Percentiles rank a stretch among this genome's conserved stretches.
Evolutionary conservation across 2,888 invertebrate species (phyloP).

Genomic region (Pimpla rufipes): DNA sequence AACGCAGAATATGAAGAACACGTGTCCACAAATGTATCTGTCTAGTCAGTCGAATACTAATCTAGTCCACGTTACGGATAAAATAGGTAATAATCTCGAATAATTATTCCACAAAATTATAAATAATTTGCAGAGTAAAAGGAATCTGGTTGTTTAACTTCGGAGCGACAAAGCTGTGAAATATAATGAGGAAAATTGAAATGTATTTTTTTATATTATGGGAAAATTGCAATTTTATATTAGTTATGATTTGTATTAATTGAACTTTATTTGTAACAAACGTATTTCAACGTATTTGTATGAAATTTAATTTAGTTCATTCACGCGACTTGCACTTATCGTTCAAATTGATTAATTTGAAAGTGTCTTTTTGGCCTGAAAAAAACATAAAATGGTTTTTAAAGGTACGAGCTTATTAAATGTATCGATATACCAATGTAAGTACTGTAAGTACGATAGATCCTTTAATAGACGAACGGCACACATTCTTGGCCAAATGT

Average conservation of each 20-base stretch:
- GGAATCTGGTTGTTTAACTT: constrained; percentile 10
- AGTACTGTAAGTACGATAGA: constrained; percentile 42
- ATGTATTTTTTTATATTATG: constrained; percentile 56
- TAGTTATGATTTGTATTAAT: constrained; percentile 59
- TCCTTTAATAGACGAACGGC: background rate
- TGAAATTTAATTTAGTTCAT: constrained; percentile 10
- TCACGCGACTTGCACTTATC: background rate
- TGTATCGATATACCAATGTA: constrained; percentile 50
- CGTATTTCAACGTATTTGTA: constrained; percentile 15
- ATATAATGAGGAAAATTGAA: constrained; percentile 12
- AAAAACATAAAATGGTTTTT: constrained; percentile 2
- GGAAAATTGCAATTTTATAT: constrained; percentile 74
- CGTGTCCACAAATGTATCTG: background rate
- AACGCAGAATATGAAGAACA: background rate
- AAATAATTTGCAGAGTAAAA: background rate
- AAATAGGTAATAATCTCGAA: constrained; percentile 23
- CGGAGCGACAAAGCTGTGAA: constrained; percentile 2
- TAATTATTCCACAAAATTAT: background rate
- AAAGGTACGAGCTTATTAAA: constrained; percentile 58
- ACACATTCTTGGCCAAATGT: constrained; percentile 7
- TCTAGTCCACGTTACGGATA: constrained; percentile 3
- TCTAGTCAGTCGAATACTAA: constrained; percentile 30
- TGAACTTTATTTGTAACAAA: constrained; percentile 26
- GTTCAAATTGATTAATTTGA: background rate
- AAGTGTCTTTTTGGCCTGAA: background rate